Percentiles rank a stretch among this genome's conserved stretches.
These are phyloP conservation scores for Ectemnius lituratus DNA, from an alignment of 2,888 invertebrate genomes.

Conservation along the genomic window DNA sequence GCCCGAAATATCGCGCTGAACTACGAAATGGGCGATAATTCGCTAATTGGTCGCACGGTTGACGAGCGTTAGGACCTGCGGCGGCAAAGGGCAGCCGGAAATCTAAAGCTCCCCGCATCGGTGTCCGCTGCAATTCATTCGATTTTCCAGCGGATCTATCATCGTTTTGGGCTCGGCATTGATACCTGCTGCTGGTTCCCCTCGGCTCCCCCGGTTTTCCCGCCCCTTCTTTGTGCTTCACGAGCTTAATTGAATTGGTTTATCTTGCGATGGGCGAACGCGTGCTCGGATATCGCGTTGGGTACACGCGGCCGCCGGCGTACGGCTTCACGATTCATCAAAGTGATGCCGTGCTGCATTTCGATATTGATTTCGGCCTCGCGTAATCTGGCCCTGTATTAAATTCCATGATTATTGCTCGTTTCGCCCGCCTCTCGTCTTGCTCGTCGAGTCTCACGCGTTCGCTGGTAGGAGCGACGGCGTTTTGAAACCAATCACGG, in stretches of 20 bases:
- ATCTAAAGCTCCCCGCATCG: conserved; percentile 16
- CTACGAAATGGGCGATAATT: no score
- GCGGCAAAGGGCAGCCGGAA: neutral
- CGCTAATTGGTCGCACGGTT: no score
- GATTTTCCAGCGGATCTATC: conserved; percentile 40
- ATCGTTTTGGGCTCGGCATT: conserved; percentile 31
- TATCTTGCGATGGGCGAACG: conserved; percentile 51
- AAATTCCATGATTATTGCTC: conserved; percentile 55
- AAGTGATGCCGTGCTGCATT: conserved; percentile 55
- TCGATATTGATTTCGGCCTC: conserved; percentile 62
- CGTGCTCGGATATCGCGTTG: conserved; percentile 6
- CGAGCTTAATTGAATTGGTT: conserved; percentile 62
- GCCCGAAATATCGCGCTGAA: no score
- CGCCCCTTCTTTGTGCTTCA: conserved; percentile 33
- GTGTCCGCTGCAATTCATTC: conserved; percentile 38
- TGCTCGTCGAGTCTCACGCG: conserved; percentile 27
- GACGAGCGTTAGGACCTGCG: neutral
- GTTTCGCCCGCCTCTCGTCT: conserved; percentile 9
- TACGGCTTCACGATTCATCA: conserved; percentile 54
- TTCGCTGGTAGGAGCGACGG: conserved; percentile 42
- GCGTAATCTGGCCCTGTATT: conserved; percentile 64
- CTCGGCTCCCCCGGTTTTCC: no score
- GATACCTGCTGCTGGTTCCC: conserved; percentile 1
- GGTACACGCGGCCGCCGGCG: conserved; percentile 11
- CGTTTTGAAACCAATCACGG: conserved; percentile 58